phyloP scores from a whole-genome alignment of 2,113 vertebrate species.

The Athene cunicularia region DNA sequence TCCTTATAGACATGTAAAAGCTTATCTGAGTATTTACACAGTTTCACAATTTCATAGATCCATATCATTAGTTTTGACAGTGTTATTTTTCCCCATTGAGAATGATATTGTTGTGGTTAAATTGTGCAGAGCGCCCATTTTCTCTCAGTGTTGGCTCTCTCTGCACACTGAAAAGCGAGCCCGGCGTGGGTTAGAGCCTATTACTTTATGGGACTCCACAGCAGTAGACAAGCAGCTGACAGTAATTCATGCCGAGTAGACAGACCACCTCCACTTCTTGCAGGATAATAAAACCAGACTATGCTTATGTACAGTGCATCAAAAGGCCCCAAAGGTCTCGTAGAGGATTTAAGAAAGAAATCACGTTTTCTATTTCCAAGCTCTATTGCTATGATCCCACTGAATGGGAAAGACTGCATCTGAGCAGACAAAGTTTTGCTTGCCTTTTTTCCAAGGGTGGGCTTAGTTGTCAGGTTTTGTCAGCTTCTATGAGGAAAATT shows the following conservation, averaged over 20 bases:
- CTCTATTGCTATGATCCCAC: neutral
- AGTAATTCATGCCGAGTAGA: conserved; percentile 64
- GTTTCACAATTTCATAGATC: neutral
- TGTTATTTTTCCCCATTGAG: neutral
- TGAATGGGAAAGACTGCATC: neutral
- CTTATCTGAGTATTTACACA: neutral
- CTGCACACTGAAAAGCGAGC: neutral
- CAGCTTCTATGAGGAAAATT: neutral
- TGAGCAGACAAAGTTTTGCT: neutral
- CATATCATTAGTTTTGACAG: neutral
- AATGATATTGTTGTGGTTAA: neutral
- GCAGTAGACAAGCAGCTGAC: conserved; percentile 51
- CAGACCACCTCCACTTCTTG: conserved; percentile 73
- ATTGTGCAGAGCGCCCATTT: neutral
- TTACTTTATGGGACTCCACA: neutral
- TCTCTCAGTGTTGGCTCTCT: neutral
- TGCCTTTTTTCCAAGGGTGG: neutral
- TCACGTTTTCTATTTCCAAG: neutral
- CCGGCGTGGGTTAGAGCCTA: neutral
- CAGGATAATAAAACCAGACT: neutral
- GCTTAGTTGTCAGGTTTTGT: neutral
- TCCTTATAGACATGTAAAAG: neutral
- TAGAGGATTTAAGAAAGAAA: neutral
- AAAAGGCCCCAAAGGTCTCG: neutral
- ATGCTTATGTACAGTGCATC: neutral